Evolutionary conservation across 2,797 vertebrate genomes (phyloP).

Genomic region (Argyrosomus regius): DNA sequence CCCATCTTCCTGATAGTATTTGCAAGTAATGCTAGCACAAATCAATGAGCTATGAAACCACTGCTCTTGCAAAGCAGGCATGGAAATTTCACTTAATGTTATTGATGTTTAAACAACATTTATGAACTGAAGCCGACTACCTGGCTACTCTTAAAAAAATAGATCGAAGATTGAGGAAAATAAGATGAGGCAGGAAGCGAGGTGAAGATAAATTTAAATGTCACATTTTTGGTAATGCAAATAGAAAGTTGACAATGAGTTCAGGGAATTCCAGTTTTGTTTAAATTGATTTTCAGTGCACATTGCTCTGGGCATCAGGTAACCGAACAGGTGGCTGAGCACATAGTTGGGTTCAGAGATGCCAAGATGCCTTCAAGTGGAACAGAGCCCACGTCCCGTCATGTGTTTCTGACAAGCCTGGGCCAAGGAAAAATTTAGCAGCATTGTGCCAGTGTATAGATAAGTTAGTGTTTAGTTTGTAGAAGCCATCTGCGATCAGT

Average conservation of each 20-base stretch:
- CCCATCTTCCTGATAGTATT: constrained; percentile 41
- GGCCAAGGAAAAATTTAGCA: constrained; percentile 1
- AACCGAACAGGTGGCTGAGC: constrained; percentile 32
- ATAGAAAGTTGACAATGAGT: not conserved
- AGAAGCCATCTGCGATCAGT: no score
- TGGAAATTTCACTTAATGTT: constrained; percentile 42
- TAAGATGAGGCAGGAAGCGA: not conserved
- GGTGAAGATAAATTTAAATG: no score
- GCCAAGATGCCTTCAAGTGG: not conserved
- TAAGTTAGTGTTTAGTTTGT: not conserved
- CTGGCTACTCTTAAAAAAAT: not conserved
- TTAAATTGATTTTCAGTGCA: not conserved
- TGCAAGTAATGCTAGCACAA: constrained; percentile 47
- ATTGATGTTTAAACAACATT: constrained; percentile 53
- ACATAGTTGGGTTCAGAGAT: constrained; percentile 23
- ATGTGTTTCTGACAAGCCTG: not conserved
- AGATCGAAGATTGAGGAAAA: not conserved
- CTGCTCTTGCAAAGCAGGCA: constrained; percentile 35
- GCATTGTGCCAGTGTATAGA: not conserved
- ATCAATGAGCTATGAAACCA: constrained; percentile 54
- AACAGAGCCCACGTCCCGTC: constrained; percentile 16
- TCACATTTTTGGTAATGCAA: not conserved
- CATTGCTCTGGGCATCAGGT: not conserved
- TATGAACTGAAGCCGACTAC: constrained; percentile 13
- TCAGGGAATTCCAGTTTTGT: constrained; percentile 3